Base-by-base conservation (phyloP, 1,140 invertebrate species). In the Dinoponera quadriceps region DNA sequence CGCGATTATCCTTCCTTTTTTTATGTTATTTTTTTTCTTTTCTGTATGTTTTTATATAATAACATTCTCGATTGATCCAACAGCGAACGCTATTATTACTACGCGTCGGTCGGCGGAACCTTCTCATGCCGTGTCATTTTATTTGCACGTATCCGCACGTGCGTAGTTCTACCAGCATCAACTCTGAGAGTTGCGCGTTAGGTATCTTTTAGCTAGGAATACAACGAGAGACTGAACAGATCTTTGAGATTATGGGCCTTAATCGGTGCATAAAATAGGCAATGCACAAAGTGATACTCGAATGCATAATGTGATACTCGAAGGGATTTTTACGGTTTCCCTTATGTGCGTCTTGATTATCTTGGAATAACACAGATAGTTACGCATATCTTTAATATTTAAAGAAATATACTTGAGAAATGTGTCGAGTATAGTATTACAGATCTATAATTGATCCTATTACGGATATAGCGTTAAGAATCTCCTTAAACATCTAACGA, bases 281-380 rank as follows among this genome's bases (percentile, higher is more conserved):
- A 69, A 54, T 71, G 29, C 71, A 83, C 27, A 71, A 78, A 74
- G 88, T 88, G 84, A 89, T 89, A 89, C 22, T 77, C 71, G 72
- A 16, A 74, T n/a, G n/a, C 81, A 62, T 73, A 60, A 82, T 89
- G 88, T 88, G 84, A 89, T 89, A 89, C 22, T 77, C 71, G 72
- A 16, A 74, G 84, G 51, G 80, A 85, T 66, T 69, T 89, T 83
- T 66, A 71, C 22, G 73, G 49, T 65, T 83, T 85, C 73, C 74
- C 77, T 85, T 83, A 82, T 51, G 54, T 68, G 78, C 49, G 48
- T 54, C 44, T 62, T 1, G 22, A 20, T 73, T 77, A 88, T 89
- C 80, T 18, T 84, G 62, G 86, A 86, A 89, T 89, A 88, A 89
- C 84, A 86, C 84, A 63, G 55, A 54, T 7, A 57, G 33, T 81